These are phyloP conservation scores for Nephrotoma appendiculata DNA, from an alignment of 2,888 invertebrate species.

Conservation along the genomic window DNA sequence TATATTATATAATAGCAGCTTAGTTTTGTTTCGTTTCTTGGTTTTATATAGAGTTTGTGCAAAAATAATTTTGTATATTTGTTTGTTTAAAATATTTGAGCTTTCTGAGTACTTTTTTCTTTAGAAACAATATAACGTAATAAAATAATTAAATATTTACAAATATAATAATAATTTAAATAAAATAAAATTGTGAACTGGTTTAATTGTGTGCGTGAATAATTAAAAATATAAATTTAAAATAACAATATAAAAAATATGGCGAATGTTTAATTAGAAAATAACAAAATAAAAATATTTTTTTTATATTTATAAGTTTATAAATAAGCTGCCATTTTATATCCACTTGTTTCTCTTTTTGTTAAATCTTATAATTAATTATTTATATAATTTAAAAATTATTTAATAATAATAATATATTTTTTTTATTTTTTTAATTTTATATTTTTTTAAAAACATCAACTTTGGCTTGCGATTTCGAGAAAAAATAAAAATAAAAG, in stretches of 20 bases:
- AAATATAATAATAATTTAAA: neutral
- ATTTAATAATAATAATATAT: neutral
- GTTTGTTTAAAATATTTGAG: neutral
- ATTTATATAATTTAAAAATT: neutral
- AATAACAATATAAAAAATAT: neutral
- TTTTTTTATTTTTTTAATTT: neutral
- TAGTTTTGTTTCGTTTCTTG: neutral
- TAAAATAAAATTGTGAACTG: neutral
- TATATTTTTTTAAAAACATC: slow-evolving; percentile 1
- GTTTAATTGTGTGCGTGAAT: neutral
- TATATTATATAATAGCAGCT: neutral
- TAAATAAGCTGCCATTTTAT: neutral
- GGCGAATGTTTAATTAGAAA: neutral
- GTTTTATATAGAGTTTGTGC: neutral
- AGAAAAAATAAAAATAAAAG: neutral
- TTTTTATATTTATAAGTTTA: neutral
- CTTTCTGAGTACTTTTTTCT: neutral
- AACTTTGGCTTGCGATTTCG: slow-evolving; percentile 5
- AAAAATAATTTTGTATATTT: neutral
- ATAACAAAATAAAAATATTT: neutral
- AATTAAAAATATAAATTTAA: neutral
- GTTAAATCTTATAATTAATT: neutral
- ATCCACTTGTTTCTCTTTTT: neutral
- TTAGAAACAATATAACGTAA: neutral
- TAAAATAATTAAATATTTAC: neutral